Percentiles rank a stretch among this genome's conserved stretches.
Conservation (phyloP, 2,888 invertebrate genomes). For the Heliothis peltigera region DNA sequence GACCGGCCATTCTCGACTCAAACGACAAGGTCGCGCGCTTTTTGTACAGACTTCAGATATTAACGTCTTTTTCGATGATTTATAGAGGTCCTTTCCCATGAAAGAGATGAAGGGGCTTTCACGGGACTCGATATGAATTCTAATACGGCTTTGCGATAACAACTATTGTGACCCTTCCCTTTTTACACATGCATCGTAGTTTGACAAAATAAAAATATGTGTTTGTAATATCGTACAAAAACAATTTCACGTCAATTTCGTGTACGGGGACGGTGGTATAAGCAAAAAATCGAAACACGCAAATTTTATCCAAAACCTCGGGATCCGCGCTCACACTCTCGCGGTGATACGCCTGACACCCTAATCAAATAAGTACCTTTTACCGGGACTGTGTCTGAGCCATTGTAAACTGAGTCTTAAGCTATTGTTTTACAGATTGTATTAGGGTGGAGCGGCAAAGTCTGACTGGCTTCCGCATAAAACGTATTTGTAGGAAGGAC, state of each 20-base stretch:
- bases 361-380: slow-evolving; percentile 90
- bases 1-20: slow-evolving; percentile 60
- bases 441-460: slow-evolving; percentile 64
- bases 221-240: slow-evolving; percentile 55
- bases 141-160: slow-evolving; percentile 77
- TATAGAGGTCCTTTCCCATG: slow-evolving; percentile 82
- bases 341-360: slow-evolving; percentile 90
- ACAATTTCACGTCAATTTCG: slow-evolving; percentile 76
- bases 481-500: slow-evolving; percentile 90
- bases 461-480: slow-evolving; percentile 89
- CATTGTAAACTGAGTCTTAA: slow-evolving; percentile 67
- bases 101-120: slow-evolving; percentile 82
- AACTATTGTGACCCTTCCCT: slow-evolving; percentile 63
- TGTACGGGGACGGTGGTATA: slow-evolving; percentile 69
- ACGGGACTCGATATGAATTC: slow-evolving; percentile 83
- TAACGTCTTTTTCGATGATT: slow-evolving; percentile 83
- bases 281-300: slow-evolving; percentile 87
- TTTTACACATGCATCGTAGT: slow-evolving; percentile 46
- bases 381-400: slow-evolving; percentile 75
- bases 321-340: slow-evolving; percentile 86
- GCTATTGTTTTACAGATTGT: slow-evolving; percentile 66
- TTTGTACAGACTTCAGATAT: slow-evolving; percentile 80
- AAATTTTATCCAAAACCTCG: slow-evolving; percentile 89
- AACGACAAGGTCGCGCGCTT: slow-evolving; percentile 74
- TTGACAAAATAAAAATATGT: slow-evolving; percentile 48